These are phyloP conservation scores for Cygnus atratus DNA, from an alignment of 2,113 vertebrate species.

Conservation along the genomic window DNA sequence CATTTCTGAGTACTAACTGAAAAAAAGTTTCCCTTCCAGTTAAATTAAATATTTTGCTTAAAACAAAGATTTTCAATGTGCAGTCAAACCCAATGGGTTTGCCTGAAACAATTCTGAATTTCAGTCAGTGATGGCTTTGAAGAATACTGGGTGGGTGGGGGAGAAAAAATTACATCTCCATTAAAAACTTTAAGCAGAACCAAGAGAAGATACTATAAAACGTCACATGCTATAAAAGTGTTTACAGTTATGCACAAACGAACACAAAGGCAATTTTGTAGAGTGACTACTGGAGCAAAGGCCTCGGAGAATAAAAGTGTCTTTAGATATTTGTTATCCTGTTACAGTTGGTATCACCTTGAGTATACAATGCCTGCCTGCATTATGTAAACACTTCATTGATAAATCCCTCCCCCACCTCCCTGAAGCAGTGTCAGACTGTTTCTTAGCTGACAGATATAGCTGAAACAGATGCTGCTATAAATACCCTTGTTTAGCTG, in stretches of 20 bases:
- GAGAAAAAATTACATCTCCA: neutral
- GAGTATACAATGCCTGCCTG: slow-evolving; percentile 61
- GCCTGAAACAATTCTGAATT: neutral
- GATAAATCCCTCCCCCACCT: slow-evolving; percentile 65
- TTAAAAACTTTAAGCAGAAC: slow-evolving; percentile 13
- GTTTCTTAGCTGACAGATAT: slow-evolving; percentile 42
- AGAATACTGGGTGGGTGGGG: neutral
- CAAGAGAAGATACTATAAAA: neutral
- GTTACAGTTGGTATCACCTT: slow-evolving; percentile 60
- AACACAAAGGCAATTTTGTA: slow-evolving; percentile 60
- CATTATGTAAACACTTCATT: slow-evolving; percentile 65
- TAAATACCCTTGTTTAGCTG: slow-evolving; percentile 63
- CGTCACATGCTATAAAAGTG: neutral
- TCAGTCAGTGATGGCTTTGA: neutral
- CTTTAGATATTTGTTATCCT: slow-evolving; percentile 64
- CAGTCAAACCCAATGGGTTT: neutral
- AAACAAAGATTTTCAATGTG: neutral
- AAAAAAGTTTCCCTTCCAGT: neutral
- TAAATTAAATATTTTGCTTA: neutral
- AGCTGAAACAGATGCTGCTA: slow-evolving; percentile 73
- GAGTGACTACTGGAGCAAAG: slow-evolving; percentile 53
- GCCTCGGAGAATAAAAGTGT: slow-evolving; percentile 61
- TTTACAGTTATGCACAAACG: slow-evolving; percentile 9
- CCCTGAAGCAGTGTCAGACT: slow-evolving; percentile 40
- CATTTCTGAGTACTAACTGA: neutral